A percentile compares a stretch with the other conserved stretches of the same genome.
phyloP scores from a whole-genome alignment of 1,140 invertebrate genomes.

The Bombus turneri region DNA sequence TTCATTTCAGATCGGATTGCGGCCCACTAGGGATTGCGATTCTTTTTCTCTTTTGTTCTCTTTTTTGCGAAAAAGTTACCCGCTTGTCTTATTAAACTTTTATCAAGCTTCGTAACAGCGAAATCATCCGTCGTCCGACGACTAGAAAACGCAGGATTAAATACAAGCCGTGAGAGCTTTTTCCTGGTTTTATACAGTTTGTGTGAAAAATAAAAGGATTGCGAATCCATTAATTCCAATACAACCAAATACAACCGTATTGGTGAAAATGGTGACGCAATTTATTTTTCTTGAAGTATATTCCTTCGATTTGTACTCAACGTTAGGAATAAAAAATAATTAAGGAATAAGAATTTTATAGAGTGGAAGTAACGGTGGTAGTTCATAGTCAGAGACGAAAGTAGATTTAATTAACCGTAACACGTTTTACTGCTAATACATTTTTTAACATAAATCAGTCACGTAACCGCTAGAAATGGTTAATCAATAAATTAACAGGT shows the following conservation, averaged over 20 bases:
- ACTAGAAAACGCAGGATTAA: neutral
- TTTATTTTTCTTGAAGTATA: too few relatives aligned
- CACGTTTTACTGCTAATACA: neutral
- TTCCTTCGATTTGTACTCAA: neutral
- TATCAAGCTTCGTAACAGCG: neutral
- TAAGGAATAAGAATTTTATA: neutral
- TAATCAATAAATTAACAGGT: too few relatives aligned
- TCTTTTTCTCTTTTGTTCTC: neutral
- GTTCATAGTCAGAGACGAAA: neutral
- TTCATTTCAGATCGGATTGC: slow-evolving; percentile 21
- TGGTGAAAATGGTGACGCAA: too few relatives aligned
- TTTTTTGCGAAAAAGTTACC: neutral
- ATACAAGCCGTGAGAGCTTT: neutral
- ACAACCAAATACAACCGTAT: too few relatives aligned
- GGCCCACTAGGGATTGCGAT: neutral
- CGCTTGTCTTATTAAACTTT: neutral
- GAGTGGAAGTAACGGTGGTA: neutral
- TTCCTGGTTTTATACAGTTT: neutral
- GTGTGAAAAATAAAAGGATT: neutral
- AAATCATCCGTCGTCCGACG: neutral
- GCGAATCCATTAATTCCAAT: neutral
- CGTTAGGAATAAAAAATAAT: neutral
- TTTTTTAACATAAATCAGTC: too few relatives aligned
- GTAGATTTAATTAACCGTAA: neutral
- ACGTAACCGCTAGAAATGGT: too few relatives aligned